A percentile compares a stretch with the other conserved stretches of the same genome.
Conservation (phyloP, 2,888 invertebrate species). For the Nemapogon koenigi region DNA sequence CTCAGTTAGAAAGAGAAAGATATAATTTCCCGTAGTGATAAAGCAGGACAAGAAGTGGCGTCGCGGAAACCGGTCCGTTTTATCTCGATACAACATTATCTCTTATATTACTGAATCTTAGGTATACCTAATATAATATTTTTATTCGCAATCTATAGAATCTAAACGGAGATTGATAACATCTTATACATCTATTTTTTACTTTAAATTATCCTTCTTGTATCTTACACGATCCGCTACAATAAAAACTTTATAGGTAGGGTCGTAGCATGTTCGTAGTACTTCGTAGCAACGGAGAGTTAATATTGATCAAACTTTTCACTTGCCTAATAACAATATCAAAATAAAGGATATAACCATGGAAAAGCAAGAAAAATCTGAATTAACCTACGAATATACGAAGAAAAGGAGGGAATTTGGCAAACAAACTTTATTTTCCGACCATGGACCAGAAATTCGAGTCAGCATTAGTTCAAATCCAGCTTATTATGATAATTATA, state of each 20-base stretch:
- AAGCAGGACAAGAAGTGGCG: no score
- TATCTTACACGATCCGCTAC: background rate
- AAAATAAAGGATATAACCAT: slow-evolving; percentile 1
- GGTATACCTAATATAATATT: no score
- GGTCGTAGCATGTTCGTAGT: background rate
- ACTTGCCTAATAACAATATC: background rate
- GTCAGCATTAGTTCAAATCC: slow-evolving; percentile 70
- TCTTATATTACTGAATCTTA: no score
- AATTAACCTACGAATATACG: slow-evolving; percentile 63
- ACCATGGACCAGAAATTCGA: slow-evolving; percentile 69
- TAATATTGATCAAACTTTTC: slow-evolving; percentile 1
- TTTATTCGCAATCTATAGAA: no score
- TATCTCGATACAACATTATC: no score
- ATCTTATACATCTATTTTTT: no score
- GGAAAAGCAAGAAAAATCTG: slow-evolving; percentile 38
- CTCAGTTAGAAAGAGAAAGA: no score
- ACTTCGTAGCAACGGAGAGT: background rate
- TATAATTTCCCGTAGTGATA: no score
- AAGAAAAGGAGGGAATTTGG: slow-evolving; percentile 77
- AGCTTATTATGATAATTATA: slow-evolving; percentile 56
- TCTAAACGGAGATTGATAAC: no score
- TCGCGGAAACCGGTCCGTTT: no score
- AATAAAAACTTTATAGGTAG: background rate
- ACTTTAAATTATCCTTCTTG: no score
- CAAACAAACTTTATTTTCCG: slow-evolving; percentile 71